Evolutionary conservation across 2,888 invertebrate species (phyloP).

Genomic region (Eugnorisma glareosa): DNA sequence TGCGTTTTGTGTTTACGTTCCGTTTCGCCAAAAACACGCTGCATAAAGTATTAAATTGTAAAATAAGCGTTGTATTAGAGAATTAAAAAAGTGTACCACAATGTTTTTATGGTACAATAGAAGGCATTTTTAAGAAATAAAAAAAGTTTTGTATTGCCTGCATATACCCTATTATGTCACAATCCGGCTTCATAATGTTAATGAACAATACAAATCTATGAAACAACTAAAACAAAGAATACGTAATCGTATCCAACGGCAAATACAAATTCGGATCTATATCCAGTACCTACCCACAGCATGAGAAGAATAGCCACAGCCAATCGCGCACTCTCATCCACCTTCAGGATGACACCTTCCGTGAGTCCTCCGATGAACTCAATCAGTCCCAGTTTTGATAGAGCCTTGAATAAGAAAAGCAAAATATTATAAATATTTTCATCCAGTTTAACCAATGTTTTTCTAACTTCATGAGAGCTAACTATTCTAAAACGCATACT

Average conservation of each 20-base stretch:
- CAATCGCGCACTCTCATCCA: conserved; percentile 92
- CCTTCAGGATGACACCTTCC: conserved; percentile 92
- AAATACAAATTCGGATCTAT: not conserved
- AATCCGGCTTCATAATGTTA: not conserved
- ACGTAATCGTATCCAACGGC: not conserved
- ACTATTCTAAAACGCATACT: no score
- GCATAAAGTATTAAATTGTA: no score
- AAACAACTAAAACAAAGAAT: not conserved
- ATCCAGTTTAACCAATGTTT: no score
- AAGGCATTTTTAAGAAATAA: no score
- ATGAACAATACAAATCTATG: not conserved
- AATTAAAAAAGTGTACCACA: no score
- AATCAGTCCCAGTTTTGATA: conserved; percentile 95
- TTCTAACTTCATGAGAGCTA: no score
- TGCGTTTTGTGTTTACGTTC: no score
- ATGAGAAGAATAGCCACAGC: conserved; percentile 95
- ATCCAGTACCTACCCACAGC: conserved; percentile 92
- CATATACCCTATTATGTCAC: no score
- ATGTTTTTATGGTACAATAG: no score
- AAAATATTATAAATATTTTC: not conserved
- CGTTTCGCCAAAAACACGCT: no score
- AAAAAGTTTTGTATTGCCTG: no score
- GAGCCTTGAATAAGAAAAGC: conserved; percentile 89
- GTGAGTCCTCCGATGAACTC: conserved; percentile 95
- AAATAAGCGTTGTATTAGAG: no score